These are phyloP conservation scores for Oithona nana DNA, from an alignment of 2,888 invertebrate species.

Conservation along the genomic window DNA sequence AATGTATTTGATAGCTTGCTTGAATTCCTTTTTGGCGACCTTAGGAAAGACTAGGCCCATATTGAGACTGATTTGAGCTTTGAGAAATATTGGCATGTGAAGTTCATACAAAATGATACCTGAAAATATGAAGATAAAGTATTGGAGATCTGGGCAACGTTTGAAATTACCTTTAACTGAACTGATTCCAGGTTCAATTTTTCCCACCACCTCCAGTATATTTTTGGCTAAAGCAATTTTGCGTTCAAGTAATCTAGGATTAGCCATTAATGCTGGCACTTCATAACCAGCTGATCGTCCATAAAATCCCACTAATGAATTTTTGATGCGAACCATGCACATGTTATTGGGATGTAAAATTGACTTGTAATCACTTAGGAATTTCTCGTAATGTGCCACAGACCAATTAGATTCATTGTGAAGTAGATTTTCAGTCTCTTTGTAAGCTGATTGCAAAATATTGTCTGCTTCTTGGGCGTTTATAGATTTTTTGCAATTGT, in stretches of 20 bases:
- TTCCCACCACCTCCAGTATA: not conserved
- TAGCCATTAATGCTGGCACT: not conserved
- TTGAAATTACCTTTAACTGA: not conserved
- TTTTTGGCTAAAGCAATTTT: not conserved
- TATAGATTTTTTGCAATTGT: not conserved
- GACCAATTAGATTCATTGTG: not conserved
- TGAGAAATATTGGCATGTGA: constrained; percentile 7
- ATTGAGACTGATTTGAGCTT: not conserved
- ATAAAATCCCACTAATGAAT: not conserved
- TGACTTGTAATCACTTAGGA: not conserved
- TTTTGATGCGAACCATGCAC: not conserved
- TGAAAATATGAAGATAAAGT: not conserved
- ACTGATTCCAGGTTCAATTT: constrained; percentile 2
- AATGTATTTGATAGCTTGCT: not conserved
- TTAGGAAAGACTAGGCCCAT: not conserved
- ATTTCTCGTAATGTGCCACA: constrained; percentile 3
- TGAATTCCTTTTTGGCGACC: not conserved
- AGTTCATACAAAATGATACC: constrained; percentile 8
- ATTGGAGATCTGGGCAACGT: not conserved
- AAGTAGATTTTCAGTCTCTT: not conserved
- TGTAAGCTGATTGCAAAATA: not conserved
- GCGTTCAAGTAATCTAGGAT: not conserved
- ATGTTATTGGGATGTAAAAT: constrained; percentile 4
- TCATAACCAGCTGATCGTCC: constrained; percentile 4
- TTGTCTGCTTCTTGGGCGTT: not conserved